Evolutionary conservation across 2,888 invertebrate species (phyloP).

Genomic region (Drosophila birchii): DNA sequence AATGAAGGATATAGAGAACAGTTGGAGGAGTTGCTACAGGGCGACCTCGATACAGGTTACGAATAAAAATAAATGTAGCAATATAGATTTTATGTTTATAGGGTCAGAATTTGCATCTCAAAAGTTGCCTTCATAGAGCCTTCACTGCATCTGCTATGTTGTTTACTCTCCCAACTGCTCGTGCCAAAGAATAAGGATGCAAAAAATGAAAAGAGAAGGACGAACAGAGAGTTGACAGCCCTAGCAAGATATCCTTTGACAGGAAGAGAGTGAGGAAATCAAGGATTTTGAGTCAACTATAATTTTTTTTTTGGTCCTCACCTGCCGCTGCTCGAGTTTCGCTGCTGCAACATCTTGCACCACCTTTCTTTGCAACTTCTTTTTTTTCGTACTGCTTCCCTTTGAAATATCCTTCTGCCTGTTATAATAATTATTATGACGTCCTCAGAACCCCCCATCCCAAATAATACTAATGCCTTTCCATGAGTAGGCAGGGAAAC

Average conservation of each 20-base stretch:
- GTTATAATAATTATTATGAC: conserved; percentile 68
- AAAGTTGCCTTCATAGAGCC: too few relatives aligned
- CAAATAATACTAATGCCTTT: conserved; percentile 11
- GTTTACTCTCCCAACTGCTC: conserved; percentile 51
- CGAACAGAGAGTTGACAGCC: background rate
- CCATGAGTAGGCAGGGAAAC: conserved; percentile 40
- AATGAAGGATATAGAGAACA: conserved; percentile 33
- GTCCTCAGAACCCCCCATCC: conserved; percentile 7
- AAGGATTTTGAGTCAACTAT: conserved; percentile 61
- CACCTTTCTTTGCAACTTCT: conserved; percentile 8
- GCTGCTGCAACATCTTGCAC: conserved; percentile 44
- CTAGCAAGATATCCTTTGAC: conserved; percentile 57
- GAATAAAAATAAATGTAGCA: too few relatives aligned
- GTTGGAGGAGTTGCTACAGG: conserved; percentile 14
- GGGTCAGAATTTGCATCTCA: too few relatives aligned
- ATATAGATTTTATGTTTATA: too few relatives aligned
- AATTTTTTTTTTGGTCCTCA: conserved; percentile 29
- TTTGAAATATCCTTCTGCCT: conserved; percentile 1
- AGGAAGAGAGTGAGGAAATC: conserved; percentile 43
- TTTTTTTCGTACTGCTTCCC: conserved; percentile 24
- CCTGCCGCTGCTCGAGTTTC: conserved; percentile 67
- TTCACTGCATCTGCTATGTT: background rate
- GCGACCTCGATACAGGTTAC: background rate
- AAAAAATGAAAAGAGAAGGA: background rate
- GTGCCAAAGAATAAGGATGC: conserved; percentile 55